Evolutionary conservation across 2,797 vertebrate genomes (phyloP).

Genomic region (Lycodopsis pacificus): DNA sequence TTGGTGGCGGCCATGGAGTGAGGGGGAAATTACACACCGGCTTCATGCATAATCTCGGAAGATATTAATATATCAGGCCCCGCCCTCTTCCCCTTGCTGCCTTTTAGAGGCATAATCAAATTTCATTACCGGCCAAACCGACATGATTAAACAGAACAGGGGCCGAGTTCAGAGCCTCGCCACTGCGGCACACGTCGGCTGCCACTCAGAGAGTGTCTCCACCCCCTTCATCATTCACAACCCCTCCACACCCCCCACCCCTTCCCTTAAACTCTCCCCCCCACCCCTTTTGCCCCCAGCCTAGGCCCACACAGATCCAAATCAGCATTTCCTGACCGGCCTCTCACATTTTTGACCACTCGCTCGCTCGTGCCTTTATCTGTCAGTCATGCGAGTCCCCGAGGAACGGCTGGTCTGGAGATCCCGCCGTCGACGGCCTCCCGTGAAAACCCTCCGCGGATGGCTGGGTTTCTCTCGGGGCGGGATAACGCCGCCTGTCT

Average conservation of each 20-base stretch:
- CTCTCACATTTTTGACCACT: slow-evolving; percentile 73
- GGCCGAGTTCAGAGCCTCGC: slow-evolving; percentile 85
- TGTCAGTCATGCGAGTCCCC: slow-evolving; percentile 72
- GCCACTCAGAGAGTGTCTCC: slow-evolving; percentile 71
- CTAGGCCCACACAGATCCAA: slow-evolving; percentile 64
- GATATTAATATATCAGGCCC: slow-evolving; percentile 97
- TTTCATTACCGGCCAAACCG: slow-evolving; percentile 97
- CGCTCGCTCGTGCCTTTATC: slow-evolving; percentile 65
- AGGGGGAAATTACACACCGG: slow-evolving; percentile 96
- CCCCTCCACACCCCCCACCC: neutral
- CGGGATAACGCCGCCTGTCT: slow-evolving; percentile 37
- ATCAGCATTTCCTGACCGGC: slow-evolving; percentile 74
- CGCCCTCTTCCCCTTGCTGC: slow-evolving; percentile 76
- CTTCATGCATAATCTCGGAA: slow-evolving; percentile 99
- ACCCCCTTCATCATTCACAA: slow-evolving; percentile 75
- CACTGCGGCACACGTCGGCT: slow-evolving; percentile 74
- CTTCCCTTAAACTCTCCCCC: neutral
- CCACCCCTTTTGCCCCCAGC: slow-evolving; percentile 40
- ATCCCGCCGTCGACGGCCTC: slow-evolving; percentile 46
- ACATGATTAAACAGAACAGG: slow-evolving; percentile 99
- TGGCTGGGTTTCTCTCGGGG: slow-evolving; percentile 42
- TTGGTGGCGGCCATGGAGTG: slow-evolving; percentile 94
- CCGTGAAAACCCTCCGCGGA: slow-evolving; percentile 35
- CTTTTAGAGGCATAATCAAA: slow-evolving; percentile 98
- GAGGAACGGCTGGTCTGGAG: slow-evolving; percentile 56